phyloP scores from a whole-genome alignment of 1,140 invertebrate species.

The Agrypnia vestita region DNA sequence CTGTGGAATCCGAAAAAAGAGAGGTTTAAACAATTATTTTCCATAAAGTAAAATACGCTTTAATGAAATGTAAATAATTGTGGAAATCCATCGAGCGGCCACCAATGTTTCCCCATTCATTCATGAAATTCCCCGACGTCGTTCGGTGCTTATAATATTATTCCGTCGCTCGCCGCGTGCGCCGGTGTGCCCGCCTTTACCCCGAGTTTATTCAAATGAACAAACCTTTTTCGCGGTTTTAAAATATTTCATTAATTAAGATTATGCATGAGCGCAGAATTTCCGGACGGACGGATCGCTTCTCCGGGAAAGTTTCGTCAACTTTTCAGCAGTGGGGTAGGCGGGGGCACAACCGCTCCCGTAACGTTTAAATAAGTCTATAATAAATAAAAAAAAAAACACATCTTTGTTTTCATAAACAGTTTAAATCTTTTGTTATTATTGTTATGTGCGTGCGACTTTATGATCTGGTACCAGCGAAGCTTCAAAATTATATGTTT shows the following conservation, averaged over 20 bases:
- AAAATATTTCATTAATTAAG: slow-evolving; percentile 49
- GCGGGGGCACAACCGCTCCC: too few species aligned
- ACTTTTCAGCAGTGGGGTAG: slow-evolving; percentile 2
- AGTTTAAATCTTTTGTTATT: too few species aligned
- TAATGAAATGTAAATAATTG: not conserved
- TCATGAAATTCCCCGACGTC: slow-evolving; percentile 1
- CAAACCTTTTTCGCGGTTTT: slow-evolving; percentile 23
- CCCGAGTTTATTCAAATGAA: slow-evolving; percentile 45
- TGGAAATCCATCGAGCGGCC: not conserved
- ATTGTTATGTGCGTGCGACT: too few species aligned
- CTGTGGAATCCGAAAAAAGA: too few species aligned
- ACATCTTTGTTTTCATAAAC: too few species aligned
- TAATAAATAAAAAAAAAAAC: too few species aligned
- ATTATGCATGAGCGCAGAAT: slow-evolving; percentile 42
- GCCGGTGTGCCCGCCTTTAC: not conserved
- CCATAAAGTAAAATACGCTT: not conserved
- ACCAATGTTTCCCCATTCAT: not conserved
- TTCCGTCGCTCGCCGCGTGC: slow-evolving; percentile 16
- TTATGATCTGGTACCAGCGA: too few species aligned
- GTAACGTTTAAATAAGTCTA: too few species aligned
- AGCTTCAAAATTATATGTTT: too few species aligned
- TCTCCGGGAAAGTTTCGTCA: slow-evolving; percentile 28
- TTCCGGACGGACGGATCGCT: slow-evolving; percentile 18
- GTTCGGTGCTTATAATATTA: slow-evolving; percentile 24
- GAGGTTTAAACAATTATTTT: not conserved